Evolutionary conservation across 2,797 vertebrate genomes (phyloP).

Genomic region (Aplochiton taeniatus): DNA sequence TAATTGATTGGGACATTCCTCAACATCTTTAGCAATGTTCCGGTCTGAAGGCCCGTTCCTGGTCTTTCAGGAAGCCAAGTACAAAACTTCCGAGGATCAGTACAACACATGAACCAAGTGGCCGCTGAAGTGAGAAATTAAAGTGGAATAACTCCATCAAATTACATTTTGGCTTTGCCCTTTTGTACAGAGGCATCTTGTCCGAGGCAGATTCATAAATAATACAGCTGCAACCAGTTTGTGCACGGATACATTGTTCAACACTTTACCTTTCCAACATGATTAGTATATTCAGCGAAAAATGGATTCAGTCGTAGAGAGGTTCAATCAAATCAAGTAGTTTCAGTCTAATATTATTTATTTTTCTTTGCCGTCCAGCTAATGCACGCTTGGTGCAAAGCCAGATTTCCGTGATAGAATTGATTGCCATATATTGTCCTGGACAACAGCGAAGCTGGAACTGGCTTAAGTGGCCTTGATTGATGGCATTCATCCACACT

Average conservation of each 20-base stretch:
- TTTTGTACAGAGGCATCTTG: no score
- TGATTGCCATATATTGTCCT: conserved; percentile 39
- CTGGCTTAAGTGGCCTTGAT: conserved; percentile 27
- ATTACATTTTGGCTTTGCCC: no score
- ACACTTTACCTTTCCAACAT: neutral
- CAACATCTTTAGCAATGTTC: conserved; percentile 49
- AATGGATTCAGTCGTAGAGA: neutral
- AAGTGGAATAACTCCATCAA: no score
- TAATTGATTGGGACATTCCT: conserved; percentile 72
- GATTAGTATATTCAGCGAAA: neutral
- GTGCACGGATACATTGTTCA: neutral
- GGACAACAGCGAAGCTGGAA: conserved; percentile 23
- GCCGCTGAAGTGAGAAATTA: conserved; percentile 41
- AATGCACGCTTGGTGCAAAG: conserved; percentile 29
- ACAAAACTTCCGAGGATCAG: conserved; percentile 50
- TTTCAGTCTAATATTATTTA: conserved; percentile 5
- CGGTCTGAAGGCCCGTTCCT: conserved; percentile 40
- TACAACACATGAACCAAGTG: conserved; percentile 53
- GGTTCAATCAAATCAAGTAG: conserved; percentile 5
- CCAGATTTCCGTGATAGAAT: conserved; percentile 29
- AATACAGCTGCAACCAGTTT: no score
- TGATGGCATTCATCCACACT: conserved; percentile 14
- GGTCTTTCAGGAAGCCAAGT: conserved; percentile 28
- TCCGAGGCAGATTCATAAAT: no score
- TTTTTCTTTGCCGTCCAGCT: conserved; percentile 16